A percentile compares a stretch with the other conserved stretches of the same genome.
Conservation (phyloP, 2,113 vertebrate species). For the Castor canadensis region DNA sequence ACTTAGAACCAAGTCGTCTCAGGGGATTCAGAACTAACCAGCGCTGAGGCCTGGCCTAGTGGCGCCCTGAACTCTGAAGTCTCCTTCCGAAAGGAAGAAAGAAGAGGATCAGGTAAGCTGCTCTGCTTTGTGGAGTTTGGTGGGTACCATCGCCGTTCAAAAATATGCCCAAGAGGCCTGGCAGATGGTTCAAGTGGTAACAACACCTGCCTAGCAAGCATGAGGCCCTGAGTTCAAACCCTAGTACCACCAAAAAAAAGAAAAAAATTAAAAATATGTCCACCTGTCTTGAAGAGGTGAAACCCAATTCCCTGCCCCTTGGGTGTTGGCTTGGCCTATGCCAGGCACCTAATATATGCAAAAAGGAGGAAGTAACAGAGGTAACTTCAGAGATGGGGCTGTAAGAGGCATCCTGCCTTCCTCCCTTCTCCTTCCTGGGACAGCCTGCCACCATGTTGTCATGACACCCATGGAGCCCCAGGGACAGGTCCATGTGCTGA, state of each 20-base stretch:
- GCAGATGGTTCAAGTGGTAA: no score
- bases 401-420: not conserved
- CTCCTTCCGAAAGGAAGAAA: not conserved
- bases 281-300: not conserved
- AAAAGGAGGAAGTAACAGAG: not conserved
- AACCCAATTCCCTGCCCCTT: not conserved
- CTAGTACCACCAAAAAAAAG: no score
- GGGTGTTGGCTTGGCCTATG: not conserved
- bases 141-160: not conserved
- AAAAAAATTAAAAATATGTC: no score
- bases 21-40: not conserved
- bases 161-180: not conserved
- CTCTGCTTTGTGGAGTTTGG: not conserved
- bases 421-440: not conserved
- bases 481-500: not conserved
- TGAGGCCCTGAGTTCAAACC: no score
- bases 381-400: not conserved
- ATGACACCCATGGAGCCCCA: not conserved
- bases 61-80: rapidly evolving
- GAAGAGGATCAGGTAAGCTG: not conserved
- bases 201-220: no score
- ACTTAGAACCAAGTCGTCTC: not conserved
- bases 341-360: not conserved
- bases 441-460: rapidly evolving
- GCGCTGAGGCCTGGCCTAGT: not conserved